Conservation (phyloP, 2,113 vertebrate species). For the Scatophagus argus region DNA sequence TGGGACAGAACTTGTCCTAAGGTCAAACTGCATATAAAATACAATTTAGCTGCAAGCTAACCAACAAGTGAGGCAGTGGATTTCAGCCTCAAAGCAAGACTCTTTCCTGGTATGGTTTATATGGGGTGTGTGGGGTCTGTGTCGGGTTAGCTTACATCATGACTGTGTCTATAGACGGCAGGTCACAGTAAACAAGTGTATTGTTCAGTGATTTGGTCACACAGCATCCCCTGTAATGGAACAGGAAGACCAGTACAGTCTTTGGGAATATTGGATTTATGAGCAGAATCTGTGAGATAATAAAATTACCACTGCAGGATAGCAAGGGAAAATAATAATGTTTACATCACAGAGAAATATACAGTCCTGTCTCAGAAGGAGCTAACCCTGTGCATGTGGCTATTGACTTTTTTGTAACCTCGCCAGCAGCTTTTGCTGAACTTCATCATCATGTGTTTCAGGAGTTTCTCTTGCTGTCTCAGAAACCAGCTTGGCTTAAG, state of each 20-base stretch:
- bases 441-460: neutral
- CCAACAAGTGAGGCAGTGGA: neutral
- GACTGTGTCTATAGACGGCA: neutral
- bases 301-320: neutral
- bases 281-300: neutral
- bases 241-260: neutral
- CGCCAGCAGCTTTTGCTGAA: neutral
- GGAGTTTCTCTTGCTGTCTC: neutral
- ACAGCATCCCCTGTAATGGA: neutral
- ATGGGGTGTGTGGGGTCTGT: neutral
- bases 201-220: neutral
- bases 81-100: neutral
- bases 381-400: neutral
- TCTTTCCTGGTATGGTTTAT: neutral
- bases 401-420: neutral
- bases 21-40: neutral
- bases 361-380: neutral
- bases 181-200: neutral
- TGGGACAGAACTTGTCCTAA: neutral
- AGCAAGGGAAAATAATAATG: neutral
- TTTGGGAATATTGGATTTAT: neutral
- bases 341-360: neutral
- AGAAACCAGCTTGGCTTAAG: neutral
- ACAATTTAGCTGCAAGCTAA: neutral
- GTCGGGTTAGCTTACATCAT: neutral